Evolutionary conservation across 2,113 vertebrate genomes (phyloP).

Genomic region (Canis aureus): DNA sequence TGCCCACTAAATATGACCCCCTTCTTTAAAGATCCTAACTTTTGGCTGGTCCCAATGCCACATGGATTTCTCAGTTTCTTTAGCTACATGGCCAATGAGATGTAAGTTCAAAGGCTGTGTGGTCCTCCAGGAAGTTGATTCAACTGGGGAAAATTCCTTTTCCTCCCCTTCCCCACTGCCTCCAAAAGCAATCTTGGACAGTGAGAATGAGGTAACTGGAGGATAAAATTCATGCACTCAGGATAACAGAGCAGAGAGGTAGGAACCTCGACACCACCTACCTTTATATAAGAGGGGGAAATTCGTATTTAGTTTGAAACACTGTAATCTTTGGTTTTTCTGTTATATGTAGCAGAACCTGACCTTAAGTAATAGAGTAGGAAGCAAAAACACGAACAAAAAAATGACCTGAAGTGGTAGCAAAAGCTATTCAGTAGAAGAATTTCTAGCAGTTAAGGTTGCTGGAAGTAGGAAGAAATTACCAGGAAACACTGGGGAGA

Average conservation of each 20-base stretch:
- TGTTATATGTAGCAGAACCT: background rate
- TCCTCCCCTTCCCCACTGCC: background rate
- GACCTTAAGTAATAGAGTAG: slow-evolving; percentile 17
- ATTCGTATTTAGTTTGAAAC: background rate
- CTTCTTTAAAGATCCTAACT: background rate
- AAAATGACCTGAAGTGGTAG: background rate
- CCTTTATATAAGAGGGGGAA: background rate
- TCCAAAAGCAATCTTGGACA: background rate
- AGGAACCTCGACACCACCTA: background rate
- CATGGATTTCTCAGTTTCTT: background rate
- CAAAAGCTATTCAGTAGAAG: slow-evolving; percentile 43
- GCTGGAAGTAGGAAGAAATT: background rate
- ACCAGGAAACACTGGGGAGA: background rate
- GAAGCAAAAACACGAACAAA: background rate
- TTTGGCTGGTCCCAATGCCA: background rate
- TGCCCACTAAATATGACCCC: background rate
- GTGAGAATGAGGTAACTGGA: background rate
- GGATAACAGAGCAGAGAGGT: background rate
- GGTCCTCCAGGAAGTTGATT: background rate
- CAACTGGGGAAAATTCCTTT: background rate
- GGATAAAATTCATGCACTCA: background rate
- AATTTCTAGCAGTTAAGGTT: background rate
- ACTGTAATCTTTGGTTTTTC: slow-evolving; percentile 34
- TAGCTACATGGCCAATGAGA: background rate
- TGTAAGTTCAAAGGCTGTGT: background rate